Percentiles rank a stretch among this genome's conserved stretches.
Evolutionary conservation across 2,888 invertebrate genomes (phyloP).

Genomic region (Lasioglossum pauxillum): DNA sequence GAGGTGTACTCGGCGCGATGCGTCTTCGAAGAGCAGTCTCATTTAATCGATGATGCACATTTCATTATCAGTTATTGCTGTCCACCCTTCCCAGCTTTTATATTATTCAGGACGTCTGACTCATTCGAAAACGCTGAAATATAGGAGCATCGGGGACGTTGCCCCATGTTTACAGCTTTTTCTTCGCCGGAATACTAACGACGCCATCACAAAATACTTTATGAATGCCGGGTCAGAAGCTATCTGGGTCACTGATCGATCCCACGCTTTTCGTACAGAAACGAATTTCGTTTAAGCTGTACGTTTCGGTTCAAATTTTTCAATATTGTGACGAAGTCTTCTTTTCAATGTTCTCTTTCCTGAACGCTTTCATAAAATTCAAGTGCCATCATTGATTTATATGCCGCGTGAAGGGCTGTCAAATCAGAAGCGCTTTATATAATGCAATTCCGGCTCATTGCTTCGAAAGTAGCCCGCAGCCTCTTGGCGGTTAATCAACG

Average conservation of each 20-base stretch:
- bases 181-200: background rate
- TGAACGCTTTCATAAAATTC: background rate
- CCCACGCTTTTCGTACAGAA: too few species aligned
- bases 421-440: background rate
- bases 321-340: background rate
- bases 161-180: background rate
- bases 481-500: background rate
- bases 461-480: background rate
- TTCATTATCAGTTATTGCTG: background rate
- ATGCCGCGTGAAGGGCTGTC: background rate
- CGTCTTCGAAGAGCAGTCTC: background rate
- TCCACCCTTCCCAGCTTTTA: background rate
- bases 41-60: constrained; percentile 6
- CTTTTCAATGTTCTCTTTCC: background rate
- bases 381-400: background rate
- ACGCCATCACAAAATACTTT: constrained; percentile 2
- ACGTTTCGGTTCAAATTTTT: background rate
- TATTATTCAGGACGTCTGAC: background rate
- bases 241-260: constrained; percentile 10
- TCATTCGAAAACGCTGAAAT: background rate
- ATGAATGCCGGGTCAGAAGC: background rate
- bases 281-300: background rate
- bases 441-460: background rate
- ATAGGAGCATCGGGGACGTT: background rate
- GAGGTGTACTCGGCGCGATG: background rate